Evolutionary conservation across 2,113 vertebrate species (phyloP), one percentile per base, ranked within the genome.

Genomic region (Columba janthina): DNA sequence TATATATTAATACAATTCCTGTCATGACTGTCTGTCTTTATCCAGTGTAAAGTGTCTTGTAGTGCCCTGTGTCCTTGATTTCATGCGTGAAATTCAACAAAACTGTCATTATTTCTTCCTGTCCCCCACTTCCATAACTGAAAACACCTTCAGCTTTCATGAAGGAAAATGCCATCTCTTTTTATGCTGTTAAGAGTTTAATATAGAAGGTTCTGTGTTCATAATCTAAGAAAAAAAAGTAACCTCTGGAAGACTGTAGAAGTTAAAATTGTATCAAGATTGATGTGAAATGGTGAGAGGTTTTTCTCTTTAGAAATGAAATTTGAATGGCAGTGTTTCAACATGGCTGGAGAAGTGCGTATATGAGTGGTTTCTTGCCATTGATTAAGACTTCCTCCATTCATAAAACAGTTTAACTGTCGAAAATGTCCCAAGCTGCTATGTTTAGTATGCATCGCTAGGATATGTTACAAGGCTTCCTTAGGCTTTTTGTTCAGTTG

Each of bases 1-100:
- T 69, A 26, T 61, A 60, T 83, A 80, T 69, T 9, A 88, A 38
- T 88, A 82, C 20, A 72, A 36, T 75, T 90, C n/a, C 25, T 93
- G 90, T 91, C 61, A 81, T 83, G 69, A 54, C 22, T 93, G 74
- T 92, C 50, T 94, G 89, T 94, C 81, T 94, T 93, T 67, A 90
- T 92, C 42, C 38, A 72, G 32, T 85, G 72, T 93, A 8, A 90
- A 92, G 72, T 87, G 85, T 94, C 96, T 90, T 90, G 69, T 90
- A 94, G 57, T 90, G 38, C 93, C 69, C 79, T 65, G 12, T 94
- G 83, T 93, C 72, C 70, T 96, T 92, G 65, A 72, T 60, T 93
- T 91, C 20, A 24, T 96, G 25, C 85, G 61, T 90, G 26, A 90
- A 95, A 77, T 78, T 84, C 73, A 77, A 38, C 53, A 80, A 42